phyloP scores from a whole-genome alignment of 1,140 invertebrate species.

The Lerema accius region DNA sequence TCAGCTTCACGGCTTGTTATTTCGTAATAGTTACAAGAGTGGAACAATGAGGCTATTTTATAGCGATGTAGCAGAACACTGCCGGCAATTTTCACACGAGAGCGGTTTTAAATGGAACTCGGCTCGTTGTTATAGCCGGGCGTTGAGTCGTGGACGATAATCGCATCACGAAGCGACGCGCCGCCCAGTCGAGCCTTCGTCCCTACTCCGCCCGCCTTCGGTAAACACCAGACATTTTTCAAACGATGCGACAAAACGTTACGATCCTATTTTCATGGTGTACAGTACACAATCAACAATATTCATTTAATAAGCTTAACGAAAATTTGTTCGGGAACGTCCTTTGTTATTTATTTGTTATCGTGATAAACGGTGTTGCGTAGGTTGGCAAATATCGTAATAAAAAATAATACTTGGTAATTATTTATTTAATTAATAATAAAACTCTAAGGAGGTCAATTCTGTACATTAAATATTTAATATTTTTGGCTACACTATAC shows the following conservation, averaged over 20 bases:
- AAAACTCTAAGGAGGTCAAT: no score
- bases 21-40: slow-evolving; percentile 79
- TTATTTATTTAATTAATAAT: no score
- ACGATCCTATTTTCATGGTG: slow-evolving; percentile 73
- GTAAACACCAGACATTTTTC: slow-evolving; percentile 60
- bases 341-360: slow-evolving; percentile 7
- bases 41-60: slow-evolving; percentile 75
- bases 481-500: no score
- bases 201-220: slow-evolving; percentile 50
- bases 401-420: no score
- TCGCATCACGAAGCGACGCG: slow-evolving; percentile 62
- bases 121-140: slow-evolving; percentile 57
- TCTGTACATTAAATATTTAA: no score
- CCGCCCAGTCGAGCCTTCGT: slow-evolving; percentile 39
- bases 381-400: no score
- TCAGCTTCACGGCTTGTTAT: slow-evolving; percentile 75
- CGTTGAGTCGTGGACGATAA: slow-evolving; percentile 72
- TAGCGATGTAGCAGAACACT: slow-evolving; percentile 72
- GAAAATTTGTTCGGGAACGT: slow-evolving; percentile 41
- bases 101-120: slow-evolving; percentile 60
- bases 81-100: slow-evolving; percentile 78
- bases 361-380: background rate
- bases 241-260: slow-evolving; percentile 77
- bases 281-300: slow-evolving; percentile 56
- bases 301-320: slow-evolving; percentile 65